Evolutionary conservation across 2,797 vertebrate genomes (phyloP).

Genomic region (Adrianichthys oophorus): DNA sequence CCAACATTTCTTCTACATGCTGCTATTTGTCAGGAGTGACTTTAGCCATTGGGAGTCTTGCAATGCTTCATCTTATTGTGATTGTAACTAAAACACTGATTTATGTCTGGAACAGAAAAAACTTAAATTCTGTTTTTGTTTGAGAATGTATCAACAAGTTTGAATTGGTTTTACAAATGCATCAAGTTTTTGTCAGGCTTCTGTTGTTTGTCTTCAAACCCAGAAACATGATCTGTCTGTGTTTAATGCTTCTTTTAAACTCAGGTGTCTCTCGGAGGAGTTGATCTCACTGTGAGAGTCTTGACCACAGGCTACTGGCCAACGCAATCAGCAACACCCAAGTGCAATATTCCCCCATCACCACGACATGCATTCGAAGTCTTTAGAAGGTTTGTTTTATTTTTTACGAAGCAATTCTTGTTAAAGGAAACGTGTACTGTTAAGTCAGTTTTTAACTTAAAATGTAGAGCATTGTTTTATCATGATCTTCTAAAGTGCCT

Average conservation of each 20-base stretch:
- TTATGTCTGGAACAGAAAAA: not conserved
- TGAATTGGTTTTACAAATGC: not conserved
- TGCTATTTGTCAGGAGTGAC: slow-evolving; percentile 2
- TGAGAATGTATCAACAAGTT: not conserved
- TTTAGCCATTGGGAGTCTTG: slow-evolving; percentile 6
- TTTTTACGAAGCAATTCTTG: too few species aligned
- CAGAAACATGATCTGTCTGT: not conserved
- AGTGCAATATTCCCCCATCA: slow-evolving; percentile 98
- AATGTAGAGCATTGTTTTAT: too few species aligned
- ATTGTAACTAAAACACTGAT: not conserved
- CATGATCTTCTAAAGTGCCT: too few species aligned
- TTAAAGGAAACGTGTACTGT: too few species aligned
- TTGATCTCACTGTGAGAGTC: slow-evolving; percentile 97
- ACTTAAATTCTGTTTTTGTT: not conserved
- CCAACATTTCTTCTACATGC: slow-evolving; percentile 11
- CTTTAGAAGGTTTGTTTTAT: slow-evolving; percentile 88
- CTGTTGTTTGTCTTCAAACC: not conserved
- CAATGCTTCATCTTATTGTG: too few species aligned
- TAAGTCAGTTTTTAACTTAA: too few species aligned
- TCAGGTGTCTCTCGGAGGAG: slow-evolving; percentile 93
- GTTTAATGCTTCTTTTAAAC: slow-evolving; percentile 5
- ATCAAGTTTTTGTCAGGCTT: not conserved
- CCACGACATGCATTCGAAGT: slow-evolving; percentile 98
- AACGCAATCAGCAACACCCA: slow-evolving; percentile 98
- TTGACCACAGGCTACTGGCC: slow-evolving; percentile 99